Evolutionary conservation across 2,888 invertebrate species (phyloP).

Genomic region (Liodrosophila aerea): DNA sequence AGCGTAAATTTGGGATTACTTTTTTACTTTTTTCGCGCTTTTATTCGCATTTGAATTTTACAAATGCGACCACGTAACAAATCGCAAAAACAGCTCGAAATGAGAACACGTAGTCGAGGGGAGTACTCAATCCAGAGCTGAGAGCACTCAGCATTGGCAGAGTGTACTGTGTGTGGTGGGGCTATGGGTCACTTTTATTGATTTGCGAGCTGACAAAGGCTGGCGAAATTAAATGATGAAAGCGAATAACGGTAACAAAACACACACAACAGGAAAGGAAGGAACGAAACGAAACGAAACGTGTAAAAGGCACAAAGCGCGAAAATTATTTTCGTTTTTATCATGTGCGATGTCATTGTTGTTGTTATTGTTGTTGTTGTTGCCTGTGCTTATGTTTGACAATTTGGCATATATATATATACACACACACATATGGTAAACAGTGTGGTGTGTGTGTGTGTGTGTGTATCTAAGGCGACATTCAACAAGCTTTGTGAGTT

Average conservation of each 20-base stretch:
- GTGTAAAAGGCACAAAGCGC: conserved; percentile 46
- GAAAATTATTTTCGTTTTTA: conserved; percentile 68
- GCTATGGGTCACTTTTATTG: conserved; percentile 51
- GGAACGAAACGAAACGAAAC: conserved; percentile 32
- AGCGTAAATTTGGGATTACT: conserved; percentile 40
- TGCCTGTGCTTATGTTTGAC: conserved; percentile 54
- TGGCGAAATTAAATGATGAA: conserved; percentile 68
- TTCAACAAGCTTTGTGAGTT: conserved; percentile 55
- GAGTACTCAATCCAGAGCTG: no score
- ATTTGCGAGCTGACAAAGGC: conserved; percentile 39
- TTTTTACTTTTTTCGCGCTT: conserved; percentile 18
- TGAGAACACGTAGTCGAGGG: conserved; percentile 29
- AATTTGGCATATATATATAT: conserved; percentile 38
- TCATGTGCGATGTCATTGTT: conserved; percentile 36
- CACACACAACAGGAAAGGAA: conserved; percentile 4
- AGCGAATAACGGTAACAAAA: conserved; percentile 29
- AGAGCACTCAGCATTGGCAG: no score
- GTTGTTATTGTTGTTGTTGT: conserved; percentile 13
- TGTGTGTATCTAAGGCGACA: conserved; percentile 51
- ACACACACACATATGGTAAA: conserved; percentile 19
- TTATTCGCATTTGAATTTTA: conserved; percentile 50
- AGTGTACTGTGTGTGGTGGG: neutral
- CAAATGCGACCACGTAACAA: conserved; percentile 50
- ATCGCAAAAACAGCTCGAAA: conserved; percentile 21
- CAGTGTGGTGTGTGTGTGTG: no score